Base-by-base conservation (phyloP, 92 coral and sea anemone species). In the Isaurus tuberculatus region DNA sequence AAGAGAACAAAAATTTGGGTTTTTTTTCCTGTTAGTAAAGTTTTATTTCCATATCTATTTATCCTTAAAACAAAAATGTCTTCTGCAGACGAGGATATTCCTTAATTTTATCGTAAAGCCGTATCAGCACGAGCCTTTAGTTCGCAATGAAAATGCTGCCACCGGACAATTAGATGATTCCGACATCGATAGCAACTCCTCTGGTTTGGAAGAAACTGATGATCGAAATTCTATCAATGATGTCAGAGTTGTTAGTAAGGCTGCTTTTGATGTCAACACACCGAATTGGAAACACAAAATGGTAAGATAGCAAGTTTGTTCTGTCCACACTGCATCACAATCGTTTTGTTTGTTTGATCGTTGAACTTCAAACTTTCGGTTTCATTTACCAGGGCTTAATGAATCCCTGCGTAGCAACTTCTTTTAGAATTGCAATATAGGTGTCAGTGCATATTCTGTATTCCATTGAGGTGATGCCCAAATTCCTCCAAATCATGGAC, bases 381-480 rank as follows among this genome's bases (percentile, higher is more conserved):
- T 42, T 22, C 22, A 42, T 9, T 22, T 14, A 5, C 29, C 57
- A 23, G 57, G 31, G 72, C 15, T 19, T 17, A 5, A 30, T 67
- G 14, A 32, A 67, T 67, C 72, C 23, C 57, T 71, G 34, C 33
- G 11, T 8, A 71, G 40, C 1, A 22, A 42, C 34, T 40, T 71
- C 17, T 20, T 40, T 17, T 40, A 11, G 15, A 70, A 32, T 42
- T 42, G 55, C 11, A 40, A 70, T 70, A 40, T 40, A 75, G 48
- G 69, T 57, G 81, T 55, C 81, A 74, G 65, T 74, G 80, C 49
- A 58, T 22, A 29, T 44, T 44, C 65, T 74, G 80, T 9, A 30
- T 17, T 72, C 57, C 8, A 25, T 61, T 23, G 23, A 20, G 0
- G 64, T 44, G 61, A 72, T 72, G 28, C 80, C 36, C 10, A 1